Base-by-base conservation (phyloP, 1,140 invertebrate genomes). In the Centruroides vittatus region DNA sequence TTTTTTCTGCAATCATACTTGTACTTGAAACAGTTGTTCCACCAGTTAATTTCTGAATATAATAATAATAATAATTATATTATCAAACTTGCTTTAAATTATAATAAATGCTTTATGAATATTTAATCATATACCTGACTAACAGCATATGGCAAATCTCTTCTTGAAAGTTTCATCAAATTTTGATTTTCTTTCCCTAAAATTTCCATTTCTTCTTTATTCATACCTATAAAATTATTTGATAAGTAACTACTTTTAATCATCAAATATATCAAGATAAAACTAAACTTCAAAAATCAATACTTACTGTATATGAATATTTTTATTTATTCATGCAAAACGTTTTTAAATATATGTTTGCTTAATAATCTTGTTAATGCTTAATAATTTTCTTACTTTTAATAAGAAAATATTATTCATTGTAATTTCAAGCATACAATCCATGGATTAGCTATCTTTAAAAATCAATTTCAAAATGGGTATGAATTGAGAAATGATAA, bases 21-120 rank as follows among this genome's bases (percentile, higher is more conserved):
- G 96, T 99, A 5, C 86, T 92, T 6, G 93, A 87, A 1, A 99
- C 95, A 0, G 96, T 99, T 0, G 94, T 99, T 3, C 95, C 95
- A 8, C 94, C 96, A 77, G 85, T 84, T 46, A 84, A 69, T 60
- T 79, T 75, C 71, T 82, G 66, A 50, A 55, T 9, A 61, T 55
- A 7, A 23, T 52, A 52, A 3, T 48, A 51, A n/a, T n/a, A n/a
- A 36, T 23, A 6, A 59, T 51, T 8, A 51, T 51, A 51, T 13
- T 51, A 7, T 41, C 5, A 41, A 41, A 8, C 3, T 6, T 41
- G 5, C 8, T 41, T 5, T 41, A 41, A 41, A 0, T 6, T 41
- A 41, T 12, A n/a, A 51, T 49, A 49, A 10, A 49, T 49, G 50
- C 11, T 13, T 51, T n/a, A 13, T 51, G n/a, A 23, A 48, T 35